These are phyloP conservation scores for Myotis planiceps DNA, from an alignment of 2,797 vertebrate species.

Conservation along the genomic window DNA sequence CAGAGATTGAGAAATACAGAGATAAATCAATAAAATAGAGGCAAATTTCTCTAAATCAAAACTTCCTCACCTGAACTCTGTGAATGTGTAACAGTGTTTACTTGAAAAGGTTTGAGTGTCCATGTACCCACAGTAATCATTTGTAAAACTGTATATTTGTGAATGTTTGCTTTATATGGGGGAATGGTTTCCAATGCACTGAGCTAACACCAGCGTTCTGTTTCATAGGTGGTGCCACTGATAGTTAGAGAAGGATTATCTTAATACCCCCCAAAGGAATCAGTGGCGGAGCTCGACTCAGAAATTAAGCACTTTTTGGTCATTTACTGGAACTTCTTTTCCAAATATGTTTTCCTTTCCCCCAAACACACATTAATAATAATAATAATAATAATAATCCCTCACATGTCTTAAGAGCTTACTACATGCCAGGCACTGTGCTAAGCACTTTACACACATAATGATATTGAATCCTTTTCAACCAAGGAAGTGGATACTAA, in stretches of 20 bases:
- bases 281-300: neutral
- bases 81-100: neutral
- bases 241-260: neutral
- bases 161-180: neutral
- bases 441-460: neutral
- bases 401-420: neutral
- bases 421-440: too few species aligned
- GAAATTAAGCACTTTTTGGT: neutral
- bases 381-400: neutral
- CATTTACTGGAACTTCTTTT: neutral
- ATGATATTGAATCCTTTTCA: neutral
- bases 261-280: neutral
- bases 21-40: neutral
- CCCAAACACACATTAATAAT: neutral
- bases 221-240: neutral
- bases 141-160: neutral
- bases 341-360: neutral
- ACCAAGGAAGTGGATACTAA: neutral
- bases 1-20: neutral
- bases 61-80: neutral
- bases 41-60: neutral
- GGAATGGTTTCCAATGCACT: neutral
- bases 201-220: neutral
- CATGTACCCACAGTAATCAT: neutral
- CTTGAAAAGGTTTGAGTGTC: neutral